These are phyloP conservation scores for Hydra vulgaris DNA, from an alignment of 30 jellyfish, hydroid and myxozoan species.

Conservation along the genomic window DNA sequence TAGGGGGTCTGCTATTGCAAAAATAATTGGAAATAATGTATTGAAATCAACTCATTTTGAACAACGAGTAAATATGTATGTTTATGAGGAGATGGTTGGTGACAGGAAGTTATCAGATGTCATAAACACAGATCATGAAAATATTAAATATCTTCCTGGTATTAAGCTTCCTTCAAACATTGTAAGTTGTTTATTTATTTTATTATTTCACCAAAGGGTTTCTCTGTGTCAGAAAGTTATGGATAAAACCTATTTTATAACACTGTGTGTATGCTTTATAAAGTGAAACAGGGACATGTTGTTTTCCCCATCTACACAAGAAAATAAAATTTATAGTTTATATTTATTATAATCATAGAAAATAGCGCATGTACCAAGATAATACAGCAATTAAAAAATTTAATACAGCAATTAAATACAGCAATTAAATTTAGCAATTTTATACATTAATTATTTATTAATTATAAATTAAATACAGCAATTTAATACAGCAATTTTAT, in stretches of 20 bases:
- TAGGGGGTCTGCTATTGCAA: constrained; percentile 94
- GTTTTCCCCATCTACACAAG: too few relatives aligned
- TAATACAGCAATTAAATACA: too few relatives aligned
- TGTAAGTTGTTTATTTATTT: constrained; percentile 25
- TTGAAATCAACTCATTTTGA: constrained; percentile 32
- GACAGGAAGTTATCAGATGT: constrained; percentile 75
- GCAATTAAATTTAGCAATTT: too few relatives aligned
- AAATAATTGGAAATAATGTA: constrained; percentile 65
- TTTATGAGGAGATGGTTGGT: constrained; percentile 75
- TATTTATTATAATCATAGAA: too few relatives aligned
- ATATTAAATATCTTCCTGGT: constrained; percentile 80
- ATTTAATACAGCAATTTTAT: too few relatives aligned
- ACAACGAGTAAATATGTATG: constrained; percentile 63
- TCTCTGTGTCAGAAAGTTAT: too few relatives aligned
- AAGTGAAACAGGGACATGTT: background rate
- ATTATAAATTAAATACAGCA: too few relatives aligned
- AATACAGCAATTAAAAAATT: too few relatives aligned
- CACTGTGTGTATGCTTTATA: background rate
- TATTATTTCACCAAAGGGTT: background rate
- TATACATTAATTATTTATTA: too few relatives aligned
- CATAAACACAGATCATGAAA: constrained; percentile 69
- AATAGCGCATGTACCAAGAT: too few relatives aligned
- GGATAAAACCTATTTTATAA: background rate
- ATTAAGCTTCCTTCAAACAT: constrained; percentile 73
- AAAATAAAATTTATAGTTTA: too few relatives aligned